Evolutionary conservation across 1,140 invertebrate genomes (phyloP), one percentile per base, ranked within the genome.

Genomic region (Calliphora vicina): DNA sequence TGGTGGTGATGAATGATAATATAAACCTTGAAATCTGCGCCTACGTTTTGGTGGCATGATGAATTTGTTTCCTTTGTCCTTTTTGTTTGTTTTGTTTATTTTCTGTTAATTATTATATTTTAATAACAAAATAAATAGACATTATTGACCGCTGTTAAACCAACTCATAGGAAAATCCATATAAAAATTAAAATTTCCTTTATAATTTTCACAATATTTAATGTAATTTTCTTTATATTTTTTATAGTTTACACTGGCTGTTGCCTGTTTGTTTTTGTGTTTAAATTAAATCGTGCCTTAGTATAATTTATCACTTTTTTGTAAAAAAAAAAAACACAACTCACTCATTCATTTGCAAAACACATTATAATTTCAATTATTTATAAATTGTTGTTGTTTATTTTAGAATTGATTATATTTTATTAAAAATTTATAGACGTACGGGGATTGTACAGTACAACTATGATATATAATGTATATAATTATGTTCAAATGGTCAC

Each of bases 1-100:
- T 26, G 92, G 92, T 23, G 92, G 92, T 84, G 91, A 92, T 80
- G 92, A 92, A 86, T 93, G 92, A 83, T 92, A 91, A 80, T 93
- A 93, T 9, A 93, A 88, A 73, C 92, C 92, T 88, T 92, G 90
- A 83, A 89, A 89, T 83, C 88, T 83, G 25, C 88, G 84, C 42
- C 89, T 82, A 10, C 89, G 86, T 82, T 90, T 90, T 42, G 89
- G 89, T 72, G 89, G 89, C 89, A 90, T 90, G 57, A 80, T 84
- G 80, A 25, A 61, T 15, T 27, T 15, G 29, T 81, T n/a, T 26
- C 8, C 50, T 57, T 57, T 57, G n/a, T n/a, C n/a, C n/a, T n/a
- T n/a, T n/a, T n/a, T n/a, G n/a, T n/a, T n/a, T 15, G 15, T 57
- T 57, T 57, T 57, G 3, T 6, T 57, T 57, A n/a, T 57, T 57